phyloP scores from a whole-genome alignment of 2,888 invertebrate species.

The Belgica antarctica region DNA sequence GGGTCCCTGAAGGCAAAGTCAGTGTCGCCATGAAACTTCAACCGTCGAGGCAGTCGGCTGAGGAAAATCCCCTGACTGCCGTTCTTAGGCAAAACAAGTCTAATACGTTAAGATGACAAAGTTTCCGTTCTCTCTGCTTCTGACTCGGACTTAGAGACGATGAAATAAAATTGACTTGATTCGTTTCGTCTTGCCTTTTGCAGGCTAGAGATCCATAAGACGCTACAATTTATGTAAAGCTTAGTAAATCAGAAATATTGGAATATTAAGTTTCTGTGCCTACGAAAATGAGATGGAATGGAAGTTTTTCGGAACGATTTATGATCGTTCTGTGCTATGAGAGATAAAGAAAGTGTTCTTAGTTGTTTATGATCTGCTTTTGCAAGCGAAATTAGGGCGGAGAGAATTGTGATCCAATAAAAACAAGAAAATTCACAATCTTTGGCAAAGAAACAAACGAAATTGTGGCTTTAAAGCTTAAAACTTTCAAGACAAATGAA shows the following conservation, averaged over 20 bases:
- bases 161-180: background rate
- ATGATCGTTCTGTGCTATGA: background rate
- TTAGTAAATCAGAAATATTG: background rate
- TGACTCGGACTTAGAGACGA: background rate
- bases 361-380: background rate
- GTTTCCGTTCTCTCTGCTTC: background rate
- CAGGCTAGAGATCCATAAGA: background rate
- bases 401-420: too few species aligned
- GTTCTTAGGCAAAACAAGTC: too few species aligned
- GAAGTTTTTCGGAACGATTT: background rate
- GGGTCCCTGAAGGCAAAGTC: too few species aligned
- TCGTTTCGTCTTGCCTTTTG: too few species aligned
- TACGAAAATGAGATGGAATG: background rate
- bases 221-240: background rate
- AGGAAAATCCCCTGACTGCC: too few species aligned
- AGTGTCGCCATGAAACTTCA: too few species aligned
- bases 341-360: background rate
- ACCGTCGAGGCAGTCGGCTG: too few species aligned
- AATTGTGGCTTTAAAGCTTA: too few species aligned
- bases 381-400: background rate
- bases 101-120: too few species aligned
- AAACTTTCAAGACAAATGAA: too few species aligned
- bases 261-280: constrained; percentile 5
- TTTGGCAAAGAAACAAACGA: background rate
- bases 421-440: background rate